A percentile compares a stretch with the other conserved stretches of the same genome.
Evolutionary conservation across 1,140 invertebrate species (phyloP).

Genomic region (Limonius californicus): DNA sequence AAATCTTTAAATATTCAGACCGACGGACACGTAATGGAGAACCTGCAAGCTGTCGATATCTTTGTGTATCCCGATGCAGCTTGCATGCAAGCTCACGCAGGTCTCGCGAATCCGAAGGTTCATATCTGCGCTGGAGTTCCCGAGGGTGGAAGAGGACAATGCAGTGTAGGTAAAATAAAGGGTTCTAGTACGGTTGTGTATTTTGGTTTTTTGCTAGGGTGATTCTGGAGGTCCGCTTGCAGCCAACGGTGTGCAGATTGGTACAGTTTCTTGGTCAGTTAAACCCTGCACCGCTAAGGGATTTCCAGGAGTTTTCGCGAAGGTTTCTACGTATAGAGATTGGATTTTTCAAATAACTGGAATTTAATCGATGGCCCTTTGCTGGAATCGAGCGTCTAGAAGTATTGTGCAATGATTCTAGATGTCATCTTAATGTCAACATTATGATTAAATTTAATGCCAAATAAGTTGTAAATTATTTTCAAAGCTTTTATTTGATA

Average conservation of each 20-base stretch:
- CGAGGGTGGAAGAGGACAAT: conserved; percentile 46
- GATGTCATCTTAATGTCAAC: no score
- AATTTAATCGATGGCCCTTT: conserved; percentile 18
- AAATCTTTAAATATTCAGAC: neutral
- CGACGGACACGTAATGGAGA: no score
- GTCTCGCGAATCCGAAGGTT: conserved; percentile 8
- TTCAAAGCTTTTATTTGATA: no score
- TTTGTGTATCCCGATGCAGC: no score
- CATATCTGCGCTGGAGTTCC: conserved; percentile 45
- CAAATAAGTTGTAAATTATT: no score
- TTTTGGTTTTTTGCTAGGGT: no score
- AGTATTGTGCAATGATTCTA: no score
- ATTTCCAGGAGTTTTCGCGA: conserved; percentile 51
- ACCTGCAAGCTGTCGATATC: no score
- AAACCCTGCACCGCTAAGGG: conserved; percentile 48
- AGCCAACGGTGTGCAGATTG: conserved; percentile 42
- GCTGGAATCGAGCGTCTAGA: no score
- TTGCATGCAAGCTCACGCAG: neutral
- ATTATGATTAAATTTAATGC: no score
- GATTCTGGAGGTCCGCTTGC: conserved; percentile 50
- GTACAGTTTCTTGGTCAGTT: conserved; percentile 50
- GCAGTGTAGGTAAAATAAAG: conserved; percentile 35
- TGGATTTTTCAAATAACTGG: conserved; percentile 45
- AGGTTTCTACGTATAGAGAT: conserved; percentile 48
- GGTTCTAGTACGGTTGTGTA: neutral